Evolutionary conservation across 2,797 vertebrate species (phyloP), one percentile per base, ranked within the genome.

Genomic region (Champsocephalus gunnari): DNA sequence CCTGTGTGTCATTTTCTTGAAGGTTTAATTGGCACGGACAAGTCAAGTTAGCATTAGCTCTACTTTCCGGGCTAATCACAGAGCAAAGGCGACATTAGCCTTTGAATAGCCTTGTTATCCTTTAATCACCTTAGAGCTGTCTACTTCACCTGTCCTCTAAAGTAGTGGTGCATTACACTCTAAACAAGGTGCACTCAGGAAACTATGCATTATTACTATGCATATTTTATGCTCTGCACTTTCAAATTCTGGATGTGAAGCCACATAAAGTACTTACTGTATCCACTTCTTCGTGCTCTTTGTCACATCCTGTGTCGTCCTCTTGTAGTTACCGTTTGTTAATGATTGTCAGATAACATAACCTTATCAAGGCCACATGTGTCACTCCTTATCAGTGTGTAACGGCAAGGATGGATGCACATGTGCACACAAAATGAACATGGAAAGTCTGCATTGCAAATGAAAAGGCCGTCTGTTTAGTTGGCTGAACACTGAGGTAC

Each of bases 361-460:
- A 89, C 87, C 89, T 92, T 82, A 92, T 90, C 87, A 82, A 81
- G 86, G 91, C 83, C 77, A 45, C 51, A 41, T 56, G 70, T 89
- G 80, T 91, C 86, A 50, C 73, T 87, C 70, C 73, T 86, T 88
- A 89, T 91, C 83, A 70, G 67, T 13, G 43, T 67, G 63, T 77
- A 71, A n/a, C 61, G 65, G n/a, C 77, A 66, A 38, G 85, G 71
- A 75, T 53, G 88, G 81, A 71, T 77, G 77, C 72, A 61, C 72
- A 75, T 44, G 43, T 38, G 2, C 62, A 81, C 59, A 51, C 66
- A 62, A 66, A 82, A 73, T n/a, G 87, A 83, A 75, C 82, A 72
- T 6, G 24, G 57, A 38, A 64, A 75, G 79, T 65, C 69, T 47
- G 21, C 13, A 43, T 68, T 58, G 61, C 54, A 63, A 77, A 69